phyloP scores from a whole-genome alignment of 2,113 vertebrate genomes.

The Rattus norvegicus region GRCr8 NC_086020.1:168139501-168140000 shows the following conservation, averaged over 20 bases:
- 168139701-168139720: neutral
- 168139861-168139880: fast-evolving
- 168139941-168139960: neutral
- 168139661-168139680: neutral
- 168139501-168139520: neutral
- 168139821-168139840: neutral
- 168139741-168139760: neutral
- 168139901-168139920: neutral
- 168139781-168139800: neutral
- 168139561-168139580: neutral
- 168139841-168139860: neutral
- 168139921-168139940: neutral
- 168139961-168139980: neutral
- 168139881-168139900: neutral
- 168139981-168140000: neutral
- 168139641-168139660: neutral
- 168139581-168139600: neutral
- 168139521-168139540: neutral
- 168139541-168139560: neutral
- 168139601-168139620: neutral
- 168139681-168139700: neutral
- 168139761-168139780: neutral
- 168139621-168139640: neutral
- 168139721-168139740: neutral
- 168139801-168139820: neutral